Percentiles rank a stretch among this genome's conserved stretches.
phyloP scores from a whole-genome alignment of 2,113 vertebrate species.

The Onychostoma macrolepis region DNA sequence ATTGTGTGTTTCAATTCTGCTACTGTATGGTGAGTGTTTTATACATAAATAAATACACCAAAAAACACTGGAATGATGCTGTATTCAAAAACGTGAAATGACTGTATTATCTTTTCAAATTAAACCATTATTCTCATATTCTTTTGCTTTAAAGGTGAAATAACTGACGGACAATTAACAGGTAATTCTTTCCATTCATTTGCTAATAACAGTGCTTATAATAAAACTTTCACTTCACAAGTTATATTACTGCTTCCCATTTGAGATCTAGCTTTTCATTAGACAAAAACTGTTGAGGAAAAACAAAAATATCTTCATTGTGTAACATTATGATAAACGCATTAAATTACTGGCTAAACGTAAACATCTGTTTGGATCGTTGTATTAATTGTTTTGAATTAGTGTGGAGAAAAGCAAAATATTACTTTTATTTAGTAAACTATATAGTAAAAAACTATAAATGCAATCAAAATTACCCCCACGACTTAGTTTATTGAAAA shows the following conservation, averaged over 20 bases:
- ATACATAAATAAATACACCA: too few species aligned
- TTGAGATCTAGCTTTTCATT: neutral
- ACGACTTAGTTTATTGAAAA: neutral
- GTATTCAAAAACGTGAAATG: neutral
- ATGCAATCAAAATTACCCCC: neutral
- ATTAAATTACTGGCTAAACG: neutral
- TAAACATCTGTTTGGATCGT: neutral
- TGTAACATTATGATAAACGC: neutral
- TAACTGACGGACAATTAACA: slow-evolving; percentile 1
- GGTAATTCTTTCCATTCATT: neutral
- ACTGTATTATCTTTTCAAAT: neutral
- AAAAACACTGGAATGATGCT: neutral
- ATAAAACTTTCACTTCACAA: neutral
- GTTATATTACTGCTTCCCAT: neutral
- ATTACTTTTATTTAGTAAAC: neutral
- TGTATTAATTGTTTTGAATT: neutral
- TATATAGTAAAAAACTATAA: neutral
- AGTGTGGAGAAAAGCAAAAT: neutral
- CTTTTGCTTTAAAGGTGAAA: slow-evolving; percentile 21
- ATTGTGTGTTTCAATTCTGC: neutral
- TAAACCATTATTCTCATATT: neutral
- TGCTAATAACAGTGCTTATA: neutral
- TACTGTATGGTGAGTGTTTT: slow-evolving; percentile 20
- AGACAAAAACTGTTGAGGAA: neutral
- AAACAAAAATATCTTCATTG: neutral